Evolutionary conservation across 1,140 invertebrate genomes (phyloP).

Genomic region (Lasaia peninsularis): DNA sequence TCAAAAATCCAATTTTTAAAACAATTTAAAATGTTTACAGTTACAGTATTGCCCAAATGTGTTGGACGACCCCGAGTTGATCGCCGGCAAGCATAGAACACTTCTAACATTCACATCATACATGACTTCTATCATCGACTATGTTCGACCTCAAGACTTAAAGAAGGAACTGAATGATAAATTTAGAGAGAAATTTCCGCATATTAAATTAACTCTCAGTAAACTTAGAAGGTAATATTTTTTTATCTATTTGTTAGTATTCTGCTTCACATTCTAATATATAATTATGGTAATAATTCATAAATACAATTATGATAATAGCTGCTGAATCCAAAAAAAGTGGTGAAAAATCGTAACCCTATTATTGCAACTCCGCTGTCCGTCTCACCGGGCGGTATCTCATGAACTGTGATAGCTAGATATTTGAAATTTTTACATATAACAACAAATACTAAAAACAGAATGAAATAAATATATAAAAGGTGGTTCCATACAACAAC

Average conservation of each 20-base stretch:
- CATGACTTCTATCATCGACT: constrained; percentile 97
- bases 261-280: no score
- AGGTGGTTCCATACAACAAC: no score
- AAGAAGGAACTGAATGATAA: constrained; percentile 99
- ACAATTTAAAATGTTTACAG: constrained; percentile 28
- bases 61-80: constrained; percentile 96
- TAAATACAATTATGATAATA: no score
- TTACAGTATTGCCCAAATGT: constrained; percentile 91
- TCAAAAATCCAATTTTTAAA: background rate
- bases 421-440: no score
- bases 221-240: constrained; percentile 92
- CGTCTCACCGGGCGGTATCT: no score
- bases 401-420: no score
- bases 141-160: constrained; percentile 96
- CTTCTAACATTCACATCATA: constrained; percentile 96
- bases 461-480: no score
- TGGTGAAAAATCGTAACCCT: no score
- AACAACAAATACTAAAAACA: no score
- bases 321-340: no score
- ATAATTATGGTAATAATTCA: no score
- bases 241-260: background rate
- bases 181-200: constrained; percentile 96
- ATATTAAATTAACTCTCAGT: constrained; percentile 96
- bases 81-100: constrained; percentile 96
- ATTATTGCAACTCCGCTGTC: no score